Percentiles rank a stretch among this genome's conserved stretches.
phyloP scores from a whole-genome alignment of 2,888 invertebrate genomes.

The Lasioglossum morio region DNA sequence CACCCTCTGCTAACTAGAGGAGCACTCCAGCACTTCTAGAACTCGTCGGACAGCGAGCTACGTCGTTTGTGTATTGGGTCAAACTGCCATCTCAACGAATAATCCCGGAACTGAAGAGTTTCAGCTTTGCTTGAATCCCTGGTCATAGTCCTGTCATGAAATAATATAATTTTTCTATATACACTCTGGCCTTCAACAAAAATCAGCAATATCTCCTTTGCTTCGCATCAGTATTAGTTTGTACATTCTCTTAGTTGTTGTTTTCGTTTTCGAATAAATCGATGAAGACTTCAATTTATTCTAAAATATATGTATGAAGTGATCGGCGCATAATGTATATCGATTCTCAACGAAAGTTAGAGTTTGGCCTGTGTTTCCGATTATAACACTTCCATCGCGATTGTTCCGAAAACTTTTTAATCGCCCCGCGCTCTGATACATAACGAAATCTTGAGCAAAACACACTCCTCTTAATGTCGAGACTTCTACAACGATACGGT shows the following conservation, averaged over 20 bases:
- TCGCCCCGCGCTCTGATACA: conserved; percentile 56
- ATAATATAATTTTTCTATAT: background rate
- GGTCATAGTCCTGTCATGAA: background rate
- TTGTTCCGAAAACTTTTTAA: conserved; percentile 55
- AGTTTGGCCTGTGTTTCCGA: background rate
- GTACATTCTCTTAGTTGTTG: too few relatives aligned
- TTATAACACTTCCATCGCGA: conserved; percentile 40
- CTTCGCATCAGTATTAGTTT: too few relatives aligned
- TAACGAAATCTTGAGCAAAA: conserved; percentile 65
- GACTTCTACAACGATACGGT: conserved; percentile 75
- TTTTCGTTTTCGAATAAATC: too few relatives aligned
- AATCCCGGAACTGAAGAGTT: background rate
- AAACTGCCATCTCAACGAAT: background rate
- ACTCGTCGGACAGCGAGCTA: background rate
- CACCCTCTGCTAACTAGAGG: conserved; percentile 29
- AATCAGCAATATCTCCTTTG: too few relatives aligned
- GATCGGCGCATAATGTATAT: background rate
- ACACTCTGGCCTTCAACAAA: too few relatives aligned
- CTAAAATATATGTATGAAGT: background rate
- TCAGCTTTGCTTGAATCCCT: background rate
- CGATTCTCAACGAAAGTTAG: background rate
- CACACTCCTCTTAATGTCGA: conserved; percentile 66
- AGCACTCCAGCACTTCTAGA: background rate
- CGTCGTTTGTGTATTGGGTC: background rate
- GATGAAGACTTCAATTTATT: too few relatives aligned